Evolutionary conservation across 2,797 vertebrate species (phyloP).

Genomic region (Gymnodraco acuticeps): DNA sequence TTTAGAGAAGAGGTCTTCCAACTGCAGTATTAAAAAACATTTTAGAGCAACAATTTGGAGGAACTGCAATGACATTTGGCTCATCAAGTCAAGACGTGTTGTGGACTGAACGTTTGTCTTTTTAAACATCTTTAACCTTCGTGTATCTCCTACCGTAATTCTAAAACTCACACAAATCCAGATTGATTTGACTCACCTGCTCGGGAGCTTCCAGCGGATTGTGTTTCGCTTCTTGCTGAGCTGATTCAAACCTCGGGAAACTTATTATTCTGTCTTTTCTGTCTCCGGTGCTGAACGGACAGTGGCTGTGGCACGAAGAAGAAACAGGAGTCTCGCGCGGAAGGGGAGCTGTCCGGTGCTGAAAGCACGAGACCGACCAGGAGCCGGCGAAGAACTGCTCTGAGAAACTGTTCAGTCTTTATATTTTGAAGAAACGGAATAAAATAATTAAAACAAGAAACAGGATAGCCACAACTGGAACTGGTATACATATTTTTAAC

Average conservation of each 20-base stretch:
- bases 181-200: constrained; percentile 20
- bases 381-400: background rate
- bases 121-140: background rate
- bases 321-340: background rate
- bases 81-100: constrained; percentile 18
- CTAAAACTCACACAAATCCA: background rate
- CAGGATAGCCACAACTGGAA: constrained; percentile 16
- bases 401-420: constrained; percentile 44
- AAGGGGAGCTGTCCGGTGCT: constrained; percentile 77
- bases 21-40: background rate
- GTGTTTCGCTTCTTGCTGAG: background rate
- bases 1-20: constrained; percentile 45
- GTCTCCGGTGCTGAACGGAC: constrained; percentile 45
- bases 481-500: constrained; percentile 22
- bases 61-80: constrained; percentile 27
- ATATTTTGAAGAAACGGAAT: constrained; percentile 3
- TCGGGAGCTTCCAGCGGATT: constrained; percentile 31
- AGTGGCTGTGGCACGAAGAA: constrained; percentile 9
- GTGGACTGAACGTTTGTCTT: constrained; percentile 9
- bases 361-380: constrained; percentile 44
- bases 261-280: background rate
- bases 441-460: background rate
- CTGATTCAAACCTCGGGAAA: background rate
- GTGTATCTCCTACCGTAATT: too few species aligned
- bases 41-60: constrained; percentile 45